phyloP scores from a whole-genome alignment of 2,113 vertebrate species.

The Labrus mixtus region DNA sequence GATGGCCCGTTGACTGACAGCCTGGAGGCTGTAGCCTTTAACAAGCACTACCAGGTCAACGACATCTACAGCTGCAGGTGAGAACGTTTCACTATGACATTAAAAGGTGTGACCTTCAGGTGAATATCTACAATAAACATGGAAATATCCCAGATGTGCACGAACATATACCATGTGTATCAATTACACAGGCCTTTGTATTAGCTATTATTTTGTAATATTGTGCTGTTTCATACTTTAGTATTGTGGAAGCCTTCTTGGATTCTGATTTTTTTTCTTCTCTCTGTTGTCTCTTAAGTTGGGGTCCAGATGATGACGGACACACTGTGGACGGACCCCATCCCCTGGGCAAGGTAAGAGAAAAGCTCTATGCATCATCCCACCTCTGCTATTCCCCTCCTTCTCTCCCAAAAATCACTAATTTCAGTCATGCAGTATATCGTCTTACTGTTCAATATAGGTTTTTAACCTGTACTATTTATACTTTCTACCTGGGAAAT shows the following conservation, averaged over 20 bases:
- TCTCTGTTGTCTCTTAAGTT: constrained; percentile 81
- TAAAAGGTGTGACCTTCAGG: background rate
- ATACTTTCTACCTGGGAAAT: no score
- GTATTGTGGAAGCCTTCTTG: background rate
- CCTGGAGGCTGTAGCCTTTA: constrained; percentile 97
- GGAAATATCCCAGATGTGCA: background rate
- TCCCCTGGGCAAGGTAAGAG: constrained; percentile 92
- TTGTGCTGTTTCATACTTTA: background rate
- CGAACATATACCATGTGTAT: background rate
- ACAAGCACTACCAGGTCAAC: constrained; percentile 99
- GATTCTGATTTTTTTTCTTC: constrained; percentile 5
- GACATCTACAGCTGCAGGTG: constrained; percentile 99
- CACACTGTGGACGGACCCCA: constrained; percentile 97
- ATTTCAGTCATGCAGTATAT: no score
- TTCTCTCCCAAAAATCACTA: no score
- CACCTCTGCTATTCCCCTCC: no score
- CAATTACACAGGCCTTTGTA: background rate
- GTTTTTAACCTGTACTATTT: no score
- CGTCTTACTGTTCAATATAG: no score
- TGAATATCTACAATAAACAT: background rate
- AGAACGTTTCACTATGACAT: background rate
- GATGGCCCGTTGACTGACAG: constrained; percentile 97
- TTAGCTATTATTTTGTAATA: no score
- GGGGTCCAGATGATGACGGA: constrained; percentile 98
- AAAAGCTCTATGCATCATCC: background rate